Base-by-base conservation (phyloP, 2,113 vertebrate genomes). In the Cheilinus undulatus region DNA sequence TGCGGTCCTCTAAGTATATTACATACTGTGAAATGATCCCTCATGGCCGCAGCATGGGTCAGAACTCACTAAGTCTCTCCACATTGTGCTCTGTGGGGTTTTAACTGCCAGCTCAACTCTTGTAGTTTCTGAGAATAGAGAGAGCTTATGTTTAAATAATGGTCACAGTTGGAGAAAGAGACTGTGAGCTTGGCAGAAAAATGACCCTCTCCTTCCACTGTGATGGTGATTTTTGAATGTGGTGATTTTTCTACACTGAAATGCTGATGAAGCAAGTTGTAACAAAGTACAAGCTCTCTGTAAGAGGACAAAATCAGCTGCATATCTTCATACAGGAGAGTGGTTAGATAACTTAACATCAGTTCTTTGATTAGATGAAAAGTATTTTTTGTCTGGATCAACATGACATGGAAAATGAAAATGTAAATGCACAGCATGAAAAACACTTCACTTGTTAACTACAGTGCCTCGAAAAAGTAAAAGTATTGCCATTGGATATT, bases 291-390 rank as follows among this genome's bases (percentile, higher is more conserved):
- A 57, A 19, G 32, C 52, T 17, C 12, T 72, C 42, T 49, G 68
- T 69, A 68, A 40, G 64, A 58, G 27, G 57, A 76, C 58, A 58
- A 77, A 68, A 75, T 50, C 13, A 40, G 26, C 40, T 53, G 7
- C 53, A 51, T 74, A 30, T 66, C 46, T 65, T 30, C 26, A 71
- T 49, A 32, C 30, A 24, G 22, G 45, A 32, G 27, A 26, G 22
- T 4, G 11, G 50, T 49, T 42, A 56, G 32, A 54, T 59, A 13
- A 50, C 15, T 14, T 8, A 1, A 34, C 14, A 19, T 27, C 40
- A 59, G 34, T 24, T 54, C 20, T 74, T 42, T 58, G 27, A 38
- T 9, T 28, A n/a, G n/a, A n/a, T n/a, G n/a, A n/a, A n/a, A n/a
- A n/a, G 14, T 36, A 17, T 30, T 26, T 36, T 7, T 32, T n/a